Conservation (phyloP, 2,888 invertebrate species). For the Branchellion lobata region DNA sequence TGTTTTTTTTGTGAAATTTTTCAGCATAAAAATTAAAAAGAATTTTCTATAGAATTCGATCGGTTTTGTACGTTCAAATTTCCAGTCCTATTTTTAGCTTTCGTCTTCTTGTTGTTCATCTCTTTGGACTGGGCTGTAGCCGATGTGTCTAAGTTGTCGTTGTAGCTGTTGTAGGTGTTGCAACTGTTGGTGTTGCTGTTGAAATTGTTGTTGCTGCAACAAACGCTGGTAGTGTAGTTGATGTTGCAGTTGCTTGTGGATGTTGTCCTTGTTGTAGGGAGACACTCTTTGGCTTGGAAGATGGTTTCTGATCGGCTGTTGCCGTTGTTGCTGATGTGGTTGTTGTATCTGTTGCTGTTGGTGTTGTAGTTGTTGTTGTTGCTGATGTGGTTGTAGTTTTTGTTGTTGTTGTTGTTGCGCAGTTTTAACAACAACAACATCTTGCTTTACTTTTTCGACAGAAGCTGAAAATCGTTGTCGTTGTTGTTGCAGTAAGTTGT, state of each 20-base stretch:
- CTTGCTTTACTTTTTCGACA: neutral
- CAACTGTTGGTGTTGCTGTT: slow-evolving; percentile 7
- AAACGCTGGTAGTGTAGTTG: neutral
- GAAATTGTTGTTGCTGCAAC: neutral
- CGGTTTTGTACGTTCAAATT: too few species aligned
- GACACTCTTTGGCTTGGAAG: neutral
- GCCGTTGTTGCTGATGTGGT: neutral
- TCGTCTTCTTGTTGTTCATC: too few species aligned
- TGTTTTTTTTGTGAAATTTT: too few species aligned
- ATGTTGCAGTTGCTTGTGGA: neutral
- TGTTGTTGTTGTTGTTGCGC: too few species aligned
- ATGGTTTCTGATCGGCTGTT: neutral
- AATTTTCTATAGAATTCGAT: too few species aligned
- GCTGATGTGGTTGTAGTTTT: too few species aligned
- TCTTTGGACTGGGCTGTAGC: neutral
- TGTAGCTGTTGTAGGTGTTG: neutral
- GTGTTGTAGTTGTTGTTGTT: neutral
- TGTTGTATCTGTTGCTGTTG: neutral
- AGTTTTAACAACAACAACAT: neutral
- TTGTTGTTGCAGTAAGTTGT: neutral
- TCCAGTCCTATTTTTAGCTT: too few species aligned
- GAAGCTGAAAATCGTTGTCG: neutral
- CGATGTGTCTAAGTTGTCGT: neutral
- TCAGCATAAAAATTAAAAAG: too few species aligned
- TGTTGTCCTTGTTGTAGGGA: neutral